A percentile compares a stretch with the other conserved stretches of the same genome.
Evolutionary conservation across 1,140 invertebrate genomes (phyloP).

Genomic region (Pissodes strobi): DNA sequence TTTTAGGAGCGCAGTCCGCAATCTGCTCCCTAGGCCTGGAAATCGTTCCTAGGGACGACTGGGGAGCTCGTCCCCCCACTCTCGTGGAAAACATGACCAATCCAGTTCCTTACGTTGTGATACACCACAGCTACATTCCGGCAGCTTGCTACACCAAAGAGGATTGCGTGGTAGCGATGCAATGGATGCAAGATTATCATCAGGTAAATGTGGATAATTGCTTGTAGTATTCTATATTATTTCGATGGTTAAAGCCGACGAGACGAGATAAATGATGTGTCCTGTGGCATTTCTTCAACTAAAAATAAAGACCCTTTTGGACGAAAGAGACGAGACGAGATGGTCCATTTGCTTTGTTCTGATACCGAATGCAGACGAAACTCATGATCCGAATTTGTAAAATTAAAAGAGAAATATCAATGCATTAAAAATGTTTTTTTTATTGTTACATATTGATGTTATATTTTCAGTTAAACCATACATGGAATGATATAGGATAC

Average conservation of each 20-base stretch:
- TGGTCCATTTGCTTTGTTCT: no score
- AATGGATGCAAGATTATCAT: conserved; percentile 64
- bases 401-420: not conserved
- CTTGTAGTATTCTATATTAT: no score
- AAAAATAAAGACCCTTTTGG: no score
- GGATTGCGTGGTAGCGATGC: conserved; percentile 60
- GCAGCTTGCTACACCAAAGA: conserved; percentile 61
- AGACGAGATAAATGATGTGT: no score
- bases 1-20: conserved; percentile 5
- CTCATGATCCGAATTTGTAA: no score
- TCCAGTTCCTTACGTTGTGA: conserved; percentile 75
- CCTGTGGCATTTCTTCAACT: no score
- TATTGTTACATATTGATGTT: no score
- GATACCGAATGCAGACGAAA: no score
- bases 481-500: conserved; percentile 76
- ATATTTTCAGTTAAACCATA: conserved; percentile 46
- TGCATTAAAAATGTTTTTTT: not conserved
- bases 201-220: no score
- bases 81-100: conserved; percentile 55
- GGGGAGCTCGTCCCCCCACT: conserved; percentile 65
- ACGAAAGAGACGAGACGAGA: no score
- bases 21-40: conserved; percentile 45
- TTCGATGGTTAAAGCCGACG: no score
- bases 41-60: conserved; percentile 62
- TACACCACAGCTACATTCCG: conserved; percentile 73